Evolutionary conservation across 2,888 invertebrate species (phyloP), one percentile per base, ranked within the genome.

Genomic region (Andrena minutula): DNA sequence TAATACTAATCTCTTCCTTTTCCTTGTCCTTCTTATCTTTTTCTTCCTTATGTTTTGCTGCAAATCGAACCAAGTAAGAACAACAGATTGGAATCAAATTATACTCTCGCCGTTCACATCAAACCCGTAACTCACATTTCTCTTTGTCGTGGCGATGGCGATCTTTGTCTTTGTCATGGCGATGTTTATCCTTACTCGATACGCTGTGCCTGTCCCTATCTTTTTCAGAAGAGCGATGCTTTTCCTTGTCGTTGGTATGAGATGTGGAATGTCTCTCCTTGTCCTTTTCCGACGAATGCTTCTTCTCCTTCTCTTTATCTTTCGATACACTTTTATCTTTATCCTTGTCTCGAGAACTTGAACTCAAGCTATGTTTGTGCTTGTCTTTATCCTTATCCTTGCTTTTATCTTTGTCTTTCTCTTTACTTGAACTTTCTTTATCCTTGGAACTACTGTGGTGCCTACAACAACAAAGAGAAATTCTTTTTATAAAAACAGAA

Each of bases 21-120:
- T 94, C 94, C 69, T 94, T 93, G 12, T 94, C 94, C 66, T 93
- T 95, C 93, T 95, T 95, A 88, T 96, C 95, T 76, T 94, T 93
- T 28, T 95, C 94, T 69, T 93, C 95, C 94, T 95, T 95, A 83
- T 93, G 92, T 79, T 93, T 94, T 41, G 91, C 93, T 93, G 64
- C 0, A 87, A 87, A 81, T 73, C 26, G 61, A 41, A 70, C 53
- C 1, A 41, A 32, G 30, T 51, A 8, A 58, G 35, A 28, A 32
- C 77, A 41, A 32, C 35, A 47, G 53, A 28, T 41, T 2, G 5
- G 5, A 28, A 20, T 12, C 8, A 2, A 60, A 32, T 56, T 32
- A 28, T 7, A 26, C 4, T 28, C 20, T 20, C 0, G 8, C 8
- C 47, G 20, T 41, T 26, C 10, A 60, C 6, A 20, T 16, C 5